Percentiles rank a stretch among this genome's conserved stretches.
Evolutionary conservation across 2,797 vertebrate species (phyloP).

Genomic region (Adelosebastes latens): DNA sequence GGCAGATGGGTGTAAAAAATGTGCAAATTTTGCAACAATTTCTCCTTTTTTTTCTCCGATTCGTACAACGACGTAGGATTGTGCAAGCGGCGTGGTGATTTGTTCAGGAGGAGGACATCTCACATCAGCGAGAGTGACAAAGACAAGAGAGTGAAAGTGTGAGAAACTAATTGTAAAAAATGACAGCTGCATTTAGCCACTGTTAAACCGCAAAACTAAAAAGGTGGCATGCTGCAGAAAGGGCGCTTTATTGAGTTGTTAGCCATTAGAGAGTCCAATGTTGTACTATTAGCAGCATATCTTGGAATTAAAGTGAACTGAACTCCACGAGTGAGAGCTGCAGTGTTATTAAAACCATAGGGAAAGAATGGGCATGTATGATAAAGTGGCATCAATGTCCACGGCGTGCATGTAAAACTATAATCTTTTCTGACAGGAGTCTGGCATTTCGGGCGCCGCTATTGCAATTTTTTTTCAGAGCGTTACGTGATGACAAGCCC

Average conservation of each 20-base stretch:
- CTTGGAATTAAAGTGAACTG: constrained; percentile 14
- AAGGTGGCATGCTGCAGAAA: constrained; percentile 6
- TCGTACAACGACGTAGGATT: neutral
- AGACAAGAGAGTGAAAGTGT: constrained; percentile 35
- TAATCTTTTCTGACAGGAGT: constrained; percentile 63
- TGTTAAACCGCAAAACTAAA: constrained; percentile 36
- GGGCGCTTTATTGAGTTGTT: constrained; percentile 14
- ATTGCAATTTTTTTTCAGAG: constrained; percentile 39
- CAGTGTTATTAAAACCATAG: neutral
- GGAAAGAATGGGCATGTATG: constrained; percentile 34
- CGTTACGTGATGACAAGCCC: constrained; percentile 67
- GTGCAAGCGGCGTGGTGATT: constrained; percentile 4
- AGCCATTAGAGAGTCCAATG: neutral
- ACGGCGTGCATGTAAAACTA: constrained; percentile 34
- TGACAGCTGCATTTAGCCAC: constrained; percentile 59
- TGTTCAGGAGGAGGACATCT: constrained; percentile 41
- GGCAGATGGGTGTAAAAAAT: constrained; percentile 21
- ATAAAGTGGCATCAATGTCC: constrained; percentile 41
- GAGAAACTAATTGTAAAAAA: constrained; percentile 63
- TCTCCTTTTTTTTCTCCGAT: neutral
- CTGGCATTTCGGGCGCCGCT: constrained; percentile 24
- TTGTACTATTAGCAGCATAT: neutral
- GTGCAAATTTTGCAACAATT: constrained; percentile 5
- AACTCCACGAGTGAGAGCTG: neutral
- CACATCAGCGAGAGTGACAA: constrained; percentile 56